Conservation (phyloP, 2,797 vertebrate species). For the Erithacus rubecula region DNA sequence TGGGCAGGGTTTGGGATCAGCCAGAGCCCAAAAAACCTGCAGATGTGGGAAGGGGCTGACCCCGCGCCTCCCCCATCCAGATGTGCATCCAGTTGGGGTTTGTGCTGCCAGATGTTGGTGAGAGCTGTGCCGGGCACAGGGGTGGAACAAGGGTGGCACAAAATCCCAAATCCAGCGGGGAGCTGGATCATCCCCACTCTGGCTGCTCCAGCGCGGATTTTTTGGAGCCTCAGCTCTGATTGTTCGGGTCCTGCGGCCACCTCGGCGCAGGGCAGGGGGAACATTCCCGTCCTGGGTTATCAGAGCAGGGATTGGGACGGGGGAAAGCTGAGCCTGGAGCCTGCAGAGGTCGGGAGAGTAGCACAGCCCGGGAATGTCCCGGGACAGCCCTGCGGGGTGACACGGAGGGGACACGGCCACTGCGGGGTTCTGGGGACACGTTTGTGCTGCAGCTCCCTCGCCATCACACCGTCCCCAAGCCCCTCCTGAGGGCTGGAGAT, state of each 20-base stretch:
- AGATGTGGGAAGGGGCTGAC: background rate
- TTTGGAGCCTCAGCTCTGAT: background rate
- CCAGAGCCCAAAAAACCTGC: background rate
- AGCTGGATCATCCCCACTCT: background rate
- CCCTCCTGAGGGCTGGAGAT: background rate
- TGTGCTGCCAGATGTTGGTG: background rate
- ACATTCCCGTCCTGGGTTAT: background rate
- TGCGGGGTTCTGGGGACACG: accelerated
- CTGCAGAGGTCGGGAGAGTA: background rate
- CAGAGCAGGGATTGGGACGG: background rate
- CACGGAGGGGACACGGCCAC: accelerated
- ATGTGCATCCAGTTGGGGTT: background rate
- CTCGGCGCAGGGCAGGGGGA: background rate
- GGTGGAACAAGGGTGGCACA: background rate
- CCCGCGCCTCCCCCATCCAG: background rate
- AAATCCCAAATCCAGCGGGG: background rate
- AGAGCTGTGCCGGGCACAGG: background rate
- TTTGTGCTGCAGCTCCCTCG: accelerated
- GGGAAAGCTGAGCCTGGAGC: background rate
- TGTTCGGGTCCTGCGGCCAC: background rate
- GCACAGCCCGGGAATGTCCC: background rate
- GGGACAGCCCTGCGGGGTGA: background rate
- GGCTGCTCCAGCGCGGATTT: background rate
- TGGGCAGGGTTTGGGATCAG: accelerated
- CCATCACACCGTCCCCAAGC: accelerated